These are phyloP conservation scores for Drosophila repletoides DNA, from an alignment of 1,140 invertebrate genomes.

Conservation along the genomic window DNA sequence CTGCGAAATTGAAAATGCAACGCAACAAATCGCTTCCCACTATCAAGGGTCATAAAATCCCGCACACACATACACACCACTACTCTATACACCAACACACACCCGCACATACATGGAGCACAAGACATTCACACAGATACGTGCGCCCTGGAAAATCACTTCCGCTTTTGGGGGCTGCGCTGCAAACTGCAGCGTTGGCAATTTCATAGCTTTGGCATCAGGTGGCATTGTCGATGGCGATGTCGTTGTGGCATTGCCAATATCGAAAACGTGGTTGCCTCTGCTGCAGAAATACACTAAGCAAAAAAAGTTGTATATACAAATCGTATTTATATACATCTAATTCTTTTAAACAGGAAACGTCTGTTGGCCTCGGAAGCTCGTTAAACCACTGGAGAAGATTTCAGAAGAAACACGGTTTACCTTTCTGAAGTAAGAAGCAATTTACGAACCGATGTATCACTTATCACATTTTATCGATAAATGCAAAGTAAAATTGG, in stretches of 20 bases:
- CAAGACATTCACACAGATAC: conserved; percentile 11
- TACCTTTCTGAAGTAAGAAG: no score
- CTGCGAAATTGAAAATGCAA: conserved; percentile 76
- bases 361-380: no score
- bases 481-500: no score
- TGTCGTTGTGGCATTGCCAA: no score
- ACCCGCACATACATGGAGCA: conserved; percentile 13
- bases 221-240: conserved; percentile 48
- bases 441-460: no score
- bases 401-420: no score
- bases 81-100: conserved; percentile 5
- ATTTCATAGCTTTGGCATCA: conserved; percentile 56
- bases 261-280: conserved; percentile 71
- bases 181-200: conserved; percentile 70
- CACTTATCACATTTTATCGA: no score
- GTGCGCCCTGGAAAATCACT: conserved; percentile 68
- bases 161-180: conserved; percentile 54
- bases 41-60: conserved; percentile 78
- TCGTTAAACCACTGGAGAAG: background rate
- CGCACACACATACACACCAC: conserved; percentile 6
- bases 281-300: conserved; percentile 8
- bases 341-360: no score
- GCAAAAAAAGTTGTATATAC: no score
- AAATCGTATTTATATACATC: no score
- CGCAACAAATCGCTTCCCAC: conserved; percentile 78